Evolutionary conservation across 2,797 vertebrate species (phyloP), one percentile per base, ranked within the genome.

Genomic region (Cacajao melanocephalus): DNA sequence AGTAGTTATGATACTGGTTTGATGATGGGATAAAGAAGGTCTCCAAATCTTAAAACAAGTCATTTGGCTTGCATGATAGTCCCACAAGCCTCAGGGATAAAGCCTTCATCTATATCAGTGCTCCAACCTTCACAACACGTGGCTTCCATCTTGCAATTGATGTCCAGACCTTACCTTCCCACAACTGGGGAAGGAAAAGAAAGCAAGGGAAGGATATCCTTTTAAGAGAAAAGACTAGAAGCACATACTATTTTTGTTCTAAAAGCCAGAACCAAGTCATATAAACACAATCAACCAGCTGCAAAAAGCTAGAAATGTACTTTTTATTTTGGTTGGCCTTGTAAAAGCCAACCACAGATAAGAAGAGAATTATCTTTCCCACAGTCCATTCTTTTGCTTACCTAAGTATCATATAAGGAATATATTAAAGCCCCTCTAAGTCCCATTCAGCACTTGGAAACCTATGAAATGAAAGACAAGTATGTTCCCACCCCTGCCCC

Each of bases 191-290:
- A 92, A 95, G 26, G n/a, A 17, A 92, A 81, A 78, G 22, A 44
- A 50, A 78, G 7, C 15, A 52, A 82, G 46, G 7, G n/a, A 15
- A 94, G 13, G 46, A 30, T 22, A 36, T 64, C 22, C 24, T 19
- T 64, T 90, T 33, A 67, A 82, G 55, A 73, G 33, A 79, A 95
- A 85, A 87, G 50, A 7, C 33, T 67, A 26, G 44, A 84, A 81
- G 46, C 9, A 55, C n/a, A 10, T 22, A 15, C 4, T 80, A 19
- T 75, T 97, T 82, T 61, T 58, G 5, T 22, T 73, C n/a, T 73
- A 61, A 85, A 87, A 86, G n/a, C 50, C 80, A 95, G 52, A 97
- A 93, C 15, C 20, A 48, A 50, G 48, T 93, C 81, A 92, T 3
- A 64, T 15, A 88, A 95, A n/a, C 64, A 72, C 44, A 82, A n/a